Percentiles rank a stretch among this genome's conserved stretches.
phyloP scores from a whole-genome alignment of 2,888 invertebrate species.

The Hofmannophila pseudospretella region DNA sequence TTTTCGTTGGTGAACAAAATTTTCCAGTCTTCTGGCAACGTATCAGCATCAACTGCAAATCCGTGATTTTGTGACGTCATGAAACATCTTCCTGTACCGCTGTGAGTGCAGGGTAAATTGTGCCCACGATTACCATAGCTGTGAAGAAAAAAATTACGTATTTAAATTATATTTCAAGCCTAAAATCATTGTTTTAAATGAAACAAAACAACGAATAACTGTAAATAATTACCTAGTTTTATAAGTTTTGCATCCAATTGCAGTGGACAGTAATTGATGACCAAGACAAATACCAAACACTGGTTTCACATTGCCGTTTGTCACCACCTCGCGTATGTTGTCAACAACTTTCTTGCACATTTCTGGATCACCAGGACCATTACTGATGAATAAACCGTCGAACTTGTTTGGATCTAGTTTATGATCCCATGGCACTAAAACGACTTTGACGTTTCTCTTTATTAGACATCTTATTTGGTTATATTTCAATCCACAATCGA shows the following conservation, averaged over 20 bases:
- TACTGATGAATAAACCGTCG: constrained; percentile 97
- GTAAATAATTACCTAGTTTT: constrained; percentile 89
- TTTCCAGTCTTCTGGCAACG: constrained; percentile 89
- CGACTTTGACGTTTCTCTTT: constrained; percentile 90
- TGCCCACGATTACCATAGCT: constrained; percentile 99
- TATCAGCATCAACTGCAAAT: constrained; percentile 89
- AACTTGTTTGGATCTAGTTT: constrained; percentile 81
- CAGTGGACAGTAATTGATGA: constrained; percentile 94
- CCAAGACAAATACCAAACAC: constrained; percentile 99
- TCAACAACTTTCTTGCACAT: constrained; percentile 87
- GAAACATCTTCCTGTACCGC: constrained; percentile 91
- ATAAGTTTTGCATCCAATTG: constrained; percentile 94
- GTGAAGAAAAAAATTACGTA: constrained; percentile 28
- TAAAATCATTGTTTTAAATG: no score
- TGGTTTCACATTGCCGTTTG: constrained; percentile 81
- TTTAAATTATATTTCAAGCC: no score
- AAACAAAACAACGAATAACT: not conserved
- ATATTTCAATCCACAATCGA: constrained; percentile 97
- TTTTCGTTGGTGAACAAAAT: constrained; percentile 96
- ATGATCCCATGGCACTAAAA: constrained; percentile 95
- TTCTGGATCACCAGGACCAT: constrained; percentile 97
- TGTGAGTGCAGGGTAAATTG: constrained; percentile 97
- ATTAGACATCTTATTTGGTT: constrained; percentile 96
- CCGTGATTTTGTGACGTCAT: constrained; percentile 99
- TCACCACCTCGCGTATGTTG: constrained; percentile 81